Conservation (phyloP, 2,113 vertebrate species). For the Meriones unguiculatus region DNA sequence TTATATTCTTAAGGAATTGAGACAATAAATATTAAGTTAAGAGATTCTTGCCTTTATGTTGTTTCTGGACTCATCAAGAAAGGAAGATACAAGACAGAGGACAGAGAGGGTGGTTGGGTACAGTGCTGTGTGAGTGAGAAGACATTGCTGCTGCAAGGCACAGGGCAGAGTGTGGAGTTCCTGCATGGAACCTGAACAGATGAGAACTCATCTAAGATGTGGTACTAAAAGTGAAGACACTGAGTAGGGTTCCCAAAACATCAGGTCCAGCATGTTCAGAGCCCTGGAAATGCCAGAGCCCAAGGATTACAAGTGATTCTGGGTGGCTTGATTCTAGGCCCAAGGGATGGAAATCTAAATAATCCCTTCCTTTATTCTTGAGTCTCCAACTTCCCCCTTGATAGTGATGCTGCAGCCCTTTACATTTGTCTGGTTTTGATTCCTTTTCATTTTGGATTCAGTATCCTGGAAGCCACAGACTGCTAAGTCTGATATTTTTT, state of each 20-base stretch:
- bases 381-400: neutral
- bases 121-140: neutral
- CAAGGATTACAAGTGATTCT: neutral
- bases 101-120: neutral
- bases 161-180: neutral
- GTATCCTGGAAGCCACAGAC: neutral
- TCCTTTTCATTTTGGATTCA: neutral
- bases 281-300: neutral
- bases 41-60: neutral
- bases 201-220: neutral
- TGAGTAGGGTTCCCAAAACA: neutral
- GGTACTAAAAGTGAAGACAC: neutral
- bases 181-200: neutral
- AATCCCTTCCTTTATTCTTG: neutral
- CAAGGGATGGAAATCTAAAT: neutral
- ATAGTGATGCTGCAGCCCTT: neutral
- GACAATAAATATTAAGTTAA: neutral
- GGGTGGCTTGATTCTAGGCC: neutral
- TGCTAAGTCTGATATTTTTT: neutral
- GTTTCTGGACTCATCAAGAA: neutral
- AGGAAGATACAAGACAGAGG: neutral
- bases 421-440: neutral
- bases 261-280: neutral
- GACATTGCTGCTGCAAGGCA: fast-evolving
- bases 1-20: neutral